Base-by-base conservation (phyloP, 2,888 invertebrate genomes). In the Theristus sp. region DNA sequence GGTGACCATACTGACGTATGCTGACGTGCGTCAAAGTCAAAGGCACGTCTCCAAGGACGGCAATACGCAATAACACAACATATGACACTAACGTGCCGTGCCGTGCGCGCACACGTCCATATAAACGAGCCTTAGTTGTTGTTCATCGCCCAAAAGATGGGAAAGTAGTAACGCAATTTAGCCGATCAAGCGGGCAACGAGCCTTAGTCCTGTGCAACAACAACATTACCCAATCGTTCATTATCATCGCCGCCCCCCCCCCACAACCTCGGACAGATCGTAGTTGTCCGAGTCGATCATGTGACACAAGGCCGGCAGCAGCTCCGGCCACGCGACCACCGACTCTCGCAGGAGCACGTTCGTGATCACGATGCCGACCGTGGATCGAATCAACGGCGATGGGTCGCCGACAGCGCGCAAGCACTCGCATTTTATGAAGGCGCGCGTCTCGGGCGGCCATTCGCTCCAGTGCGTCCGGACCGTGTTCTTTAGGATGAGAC, bases 401-500 rank as follows among this genome's bases (percentile, higher is more conserved):
- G 87, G 85, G 77, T 98, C 96, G 62, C 91, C 94, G 59, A 98
- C 87, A 47, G 90, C 90, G 69, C 84, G 84, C 68, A 98, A 78
- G 77, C 93, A 93, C 83, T 96, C 94, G 74, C 31, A 83, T 76
- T 94, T 94, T 66, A 98, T 90, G 74, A 46, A 54, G n/a, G 10
- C 85, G 30, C 87, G 84, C 64, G 93, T 91, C 76, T 89, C 89
- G 1, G 85, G 83, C 67, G 89, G 83, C 75, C 96, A 85, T 73
- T 83, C 86, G 72, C 84, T 84, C 77, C 85, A 90, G 75, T 91
- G 88, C 62, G 87, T 85, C 76, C 89, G 86, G 59, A 98, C 88
- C 79, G 96, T 98, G 77, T 98, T 99, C 76, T 98, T 98, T 70
- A 98, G 80, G 71, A 99, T 93, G 66, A 99, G 80, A 68, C 98